Evolutionary conservation across 2,797 vertebrate species (phyloP).

Genomic region (Melanotaenia pygmaea): DNA sequence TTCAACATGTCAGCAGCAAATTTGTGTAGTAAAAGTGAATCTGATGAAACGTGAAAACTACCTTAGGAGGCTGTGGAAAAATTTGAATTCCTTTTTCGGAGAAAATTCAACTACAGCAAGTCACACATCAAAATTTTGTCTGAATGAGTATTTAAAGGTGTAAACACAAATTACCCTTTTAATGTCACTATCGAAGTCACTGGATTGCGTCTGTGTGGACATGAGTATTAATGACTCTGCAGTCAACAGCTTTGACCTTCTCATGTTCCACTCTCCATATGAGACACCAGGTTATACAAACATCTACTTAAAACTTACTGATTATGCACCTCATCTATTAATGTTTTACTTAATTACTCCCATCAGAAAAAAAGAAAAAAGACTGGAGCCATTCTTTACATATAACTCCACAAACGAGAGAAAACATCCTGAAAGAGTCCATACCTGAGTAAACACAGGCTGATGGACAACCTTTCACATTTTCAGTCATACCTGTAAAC

Average conservation of each 20-base stretch:
- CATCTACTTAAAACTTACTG: conserved; percentile 18
- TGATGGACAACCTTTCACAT: not conserved
- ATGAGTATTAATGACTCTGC: conserved; percentile 51
- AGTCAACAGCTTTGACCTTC: conserved; percentile 63
- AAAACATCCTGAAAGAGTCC: conserved; percentile 15
- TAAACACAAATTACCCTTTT: no score
- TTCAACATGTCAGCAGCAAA: not conserved
- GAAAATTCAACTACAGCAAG: not conserved
- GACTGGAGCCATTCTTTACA: conserved; percentile 1
- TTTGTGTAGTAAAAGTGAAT: conserved; percentile 3
- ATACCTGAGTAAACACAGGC: not conserved
- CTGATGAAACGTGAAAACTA: conserved; percentile 8
- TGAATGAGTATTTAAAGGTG: not conserved
- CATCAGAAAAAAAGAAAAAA: not conserved
- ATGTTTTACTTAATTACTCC: conserved; percentile 21
- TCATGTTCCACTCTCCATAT: conserved; percentile 42
- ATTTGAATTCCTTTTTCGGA: no score
- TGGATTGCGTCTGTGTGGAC: conserved; percentile 5
- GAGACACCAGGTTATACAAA: conserved; percentile 34
- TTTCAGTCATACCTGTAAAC: not conserved
- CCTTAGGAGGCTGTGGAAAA: not conserved
- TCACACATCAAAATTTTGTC: not conserved
- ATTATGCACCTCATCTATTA: conserved; percentile 13
- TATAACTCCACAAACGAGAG: not conserved
- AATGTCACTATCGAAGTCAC: not conserved